Evolutionary conservation across 2,797 vertebrate genomes (phyloP).

Genomic region (Anguilla anguilla): DNA sequence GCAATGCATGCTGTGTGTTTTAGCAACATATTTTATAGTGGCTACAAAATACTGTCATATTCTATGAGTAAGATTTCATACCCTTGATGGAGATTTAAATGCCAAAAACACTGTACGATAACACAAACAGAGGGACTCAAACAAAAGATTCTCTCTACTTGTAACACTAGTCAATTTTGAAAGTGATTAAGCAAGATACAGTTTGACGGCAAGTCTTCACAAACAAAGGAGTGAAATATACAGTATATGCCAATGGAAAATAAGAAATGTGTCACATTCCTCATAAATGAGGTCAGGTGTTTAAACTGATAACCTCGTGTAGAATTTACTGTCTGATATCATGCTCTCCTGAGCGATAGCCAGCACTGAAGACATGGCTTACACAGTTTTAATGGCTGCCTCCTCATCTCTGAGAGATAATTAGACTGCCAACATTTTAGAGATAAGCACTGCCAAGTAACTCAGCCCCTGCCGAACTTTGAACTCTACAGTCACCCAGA

Average conservation of each 20-base stretch:
- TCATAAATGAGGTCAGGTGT: constrained; percentile 35
- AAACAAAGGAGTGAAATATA: constrained; percentile 28
- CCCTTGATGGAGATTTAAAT: constrained; percentile 14
- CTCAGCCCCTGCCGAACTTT: background rate
- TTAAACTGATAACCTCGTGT: constrained; percentile 21
- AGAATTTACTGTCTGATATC: constrained; percentile 15
- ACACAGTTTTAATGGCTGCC: background rate
- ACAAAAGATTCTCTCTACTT: constrained; percentile 52
- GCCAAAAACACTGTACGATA: constrained; percentile 66
- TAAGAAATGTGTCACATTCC: constrained; percentile 40
- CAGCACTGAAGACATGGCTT: background rate
- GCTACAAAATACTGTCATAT: constrained; percentile 44
- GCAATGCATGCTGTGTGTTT: constrained; percentile 19
- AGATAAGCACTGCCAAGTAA: background rate
- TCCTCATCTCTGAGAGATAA: constrained; percentile 3
- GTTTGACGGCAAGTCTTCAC: constrained; percentile 30
- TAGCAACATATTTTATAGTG: constrained; percentile 38
- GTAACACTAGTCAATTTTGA: constrained; percentile 74
- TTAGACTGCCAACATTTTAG: constrained; percentile 20
- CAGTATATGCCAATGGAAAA: constrained; percentile 42
- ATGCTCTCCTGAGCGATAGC: constrained; percentile 44
- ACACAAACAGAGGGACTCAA: constrained; percentile 56
- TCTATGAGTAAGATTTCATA: constrained; percentile 31
- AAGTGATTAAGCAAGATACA: constrained; percentile 55
- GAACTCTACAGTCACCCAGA: background rate